phyloP scores from a whole-genome alignment of 2,888 invertebrate genomes.

The Pseudolycoriella hygida region DNA sequence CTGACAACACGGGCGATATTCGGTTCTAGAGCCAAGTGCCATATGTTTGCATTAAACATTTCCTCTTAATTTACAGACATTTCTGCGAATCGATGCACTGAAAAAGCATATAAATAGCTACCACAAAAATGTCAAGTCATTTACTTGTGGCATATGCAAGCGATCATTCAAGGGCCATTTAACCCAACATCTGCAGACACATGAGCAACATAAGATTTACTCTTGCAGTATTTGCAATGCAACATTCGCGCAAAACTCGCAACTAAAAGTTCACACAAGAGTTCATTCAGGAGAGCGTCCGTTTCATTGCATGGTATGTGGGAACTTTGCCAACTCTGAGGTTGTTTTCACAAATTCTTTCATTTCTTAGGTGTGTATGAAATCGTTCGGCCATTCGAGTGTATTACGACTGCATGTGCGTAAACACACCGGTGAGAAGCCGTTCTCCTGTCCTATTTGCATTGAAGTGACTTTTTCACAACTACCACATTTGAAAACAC shows the following conservation, averaged over 20 bases:
- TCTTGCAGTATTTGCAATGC: slow-evolving; percentile 63
- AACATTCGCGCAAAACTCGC: slow-evolving; percentile 66
- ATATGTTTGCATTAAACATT: too few species aligned
- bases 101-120: slow-evolving; percentile 58
- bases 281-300: slow-evolving; percentile 74
- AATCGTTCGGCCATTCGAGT: slow-evolving; percentile 68
- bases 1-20: too few species aligned
- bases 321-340: too few species aligned
- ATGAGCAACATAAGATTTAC: slow-evolving; percentile 53
- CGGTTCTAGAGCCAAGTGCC: too few species aligned
- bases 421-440: slow-evolving; percentile 72
- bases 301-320: slow-evolving; percentile 54
- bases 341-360: background rate
- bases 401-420: slow-evolving; percentile 69
- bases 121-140: slow-evolving; percentile 43
- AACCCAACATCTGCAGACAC: slow-evolving; percentile 66
- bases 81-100: slow-evolving; percentile 48
- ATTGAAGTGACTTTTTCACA: slow-evolving; percentile 53
- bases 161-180: slow-evolving; percentile 66
- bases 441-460: slow-evolving; percentile 55
- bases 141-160: slow-evolving; percentile 33
- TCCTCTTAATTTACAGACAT: slow-evolving; percentile 31
- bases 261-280: slow-evolving; percentile 65
- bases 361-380: slow-evolving; percentile 33
- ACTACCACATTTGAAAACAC: slow-evolving; percentile 71